Evolutionary conservation across 1,140 invertebrate genomes (phyloP).

Genomic region (Pseudomyrmex gracilis): DNA sequence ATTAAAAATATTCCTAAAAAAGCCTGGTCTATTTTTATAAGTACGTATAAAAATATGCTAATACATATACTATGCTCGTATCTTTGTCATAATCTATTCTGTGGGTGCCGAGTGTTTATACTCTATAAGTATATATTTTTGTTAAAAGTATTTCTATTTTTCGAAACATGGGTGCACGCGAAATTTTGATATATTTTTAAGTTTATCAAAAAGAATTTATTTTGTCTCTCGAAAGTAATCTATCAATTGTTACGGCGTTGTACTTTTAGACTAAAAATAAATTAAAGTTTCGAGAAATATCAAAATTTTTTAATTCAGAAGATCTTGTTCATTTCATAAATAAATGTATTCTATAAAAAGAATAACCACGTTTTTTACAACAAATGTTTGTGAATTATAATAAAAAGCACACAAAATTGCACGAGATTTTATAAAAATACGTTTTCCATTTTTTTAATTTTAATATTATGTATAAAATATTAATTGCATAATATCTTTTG

Average conservation of each 20-base stretch:
- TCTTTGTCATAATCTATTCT: slow-evolving; percentile 48
- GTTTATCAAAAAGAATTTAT: background rate
- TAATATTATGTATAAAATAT: background rate
- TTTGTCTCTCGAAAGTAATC: background rate
- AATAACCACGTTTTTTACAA: slow-evolving; percentile 1
- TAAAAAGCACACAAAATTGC: background rate
- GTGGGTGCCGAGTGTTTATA: slow-evolving; percentile 30
- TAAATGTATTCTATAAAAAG: background rate
- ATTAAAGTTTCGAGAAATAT: background rate
- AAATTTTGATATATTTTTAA: slow-evolving; percentile 5
- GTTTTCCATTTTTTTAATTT: background rate
- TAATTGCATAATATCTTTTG: background rate
- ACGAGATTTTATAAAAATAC: background rate
- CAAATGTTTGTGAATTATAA: background rate
- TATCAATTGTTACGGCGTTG: too few species aligned
- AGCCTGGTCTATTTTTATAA: slow-evolving; percentile 69
- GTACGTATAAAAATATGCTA: slow-evolving; percentile 37
- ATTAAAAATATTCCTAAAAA: slow-evolving; percentile 19
- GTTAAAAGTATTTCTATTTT: slow-evolving; percentile 18
- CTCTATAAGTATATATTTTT: slow-evolving; percentile 21
- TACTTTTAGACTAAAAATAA: too few species aligned
- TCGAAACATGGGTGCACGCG: background rate
- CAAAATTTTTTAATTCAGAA: background rate
- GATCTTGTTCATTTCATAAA: background rate
- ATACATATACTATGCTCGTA: slow-evolving; percentile 9